Evolutionary conservation across 1,140 invertebrate genomes (phyloP), one percentile per base, ranked within the genome.

Genomic region (Hestina assimilis): DNA sequence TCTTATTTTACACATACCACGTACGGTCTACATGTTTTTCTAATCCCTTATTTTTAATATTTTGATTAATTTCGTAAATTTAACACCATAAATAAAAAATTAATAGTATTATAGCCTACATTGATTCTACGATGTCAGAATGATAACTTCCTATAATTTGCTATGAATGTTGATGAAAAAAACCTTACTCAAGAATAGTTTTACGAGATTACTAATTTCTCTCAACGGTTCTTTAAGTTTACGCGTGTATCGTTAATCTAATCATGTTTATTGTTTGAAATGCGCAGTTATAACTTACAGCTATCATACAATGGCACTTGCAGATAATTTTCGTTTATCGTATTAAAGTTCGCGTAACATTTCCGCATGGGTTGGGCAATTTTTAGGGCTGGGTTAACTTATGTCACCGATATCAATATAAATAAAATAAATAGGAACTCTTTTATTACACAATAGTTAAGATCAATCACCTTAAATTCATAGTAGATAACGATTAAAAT

Each of bases 271-370:
- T 42, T 42, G 57, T 67, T 59, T 47, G 60, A 56, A 58, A 45
- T 45, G 28, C n/a, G 33, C 24, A 11, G n/a, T 8, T 40, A 40
- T 38, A 35, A 17, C 45, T 33, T 15, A 19, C 29, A 12, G 15
- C 41, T 58, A 58, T 58, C 55, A 51, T 50, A 42, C 35, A 50
- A 58, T 23, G 54, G 54, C 45, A 57, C 38, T 65, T 17, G 29
- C 11, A 23, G 65, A 73, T 73, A 69, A 64, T 19, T 59, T 67
- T 72, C 72, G 72, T 75, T 73, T 75, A 76, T 75, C 63, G 52
- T 38, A 4, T 14, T 19, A 31, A 55, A 45, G 20, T 58, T 47
- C 23, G 57, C 55, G 35, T 29, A 59, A 24, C 23, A 54, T 59
- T 63, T 69, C 67, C 67, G 63, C 53, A 46, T 69, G 57, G 67